These are phyloP conservation scores for Pherbina coryleti DNA, from an alignment of 2,888 invertebrate genomes.

Conservation along the genomic window DNA sequence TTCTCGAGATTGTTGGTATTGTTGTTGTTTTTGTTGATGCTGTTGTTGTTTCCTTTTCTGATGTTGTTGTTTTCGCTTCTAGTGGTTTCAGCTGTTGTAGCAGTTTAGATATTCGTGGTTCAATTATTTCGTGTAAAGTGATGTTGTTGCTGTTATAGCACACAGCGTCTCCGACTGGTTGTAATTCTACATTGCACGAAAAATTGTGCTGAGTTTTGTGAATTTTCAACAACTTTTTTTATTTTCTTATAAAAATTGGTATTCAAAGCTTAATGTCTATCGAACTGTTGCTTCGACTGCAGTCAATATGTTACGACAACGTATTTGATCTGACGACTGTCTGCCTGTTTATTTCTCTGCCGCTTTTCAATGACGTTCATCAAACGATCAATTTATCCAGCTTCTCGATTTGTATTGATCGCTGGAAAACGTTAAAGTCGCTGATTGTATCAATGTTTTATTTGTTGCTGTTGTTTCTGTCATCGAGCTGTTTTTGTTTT, in stretches of 20 bases:
- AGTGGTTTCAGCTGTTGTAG: conserved; percentile 19
- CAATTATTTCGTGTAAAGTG: conserved; percentile 21
- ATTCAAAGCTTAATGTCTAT: background rate
- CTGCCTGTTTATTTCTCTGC: background rate
- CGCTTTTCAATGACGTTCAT: background rate
- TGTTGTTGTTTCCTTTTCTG: background rate
- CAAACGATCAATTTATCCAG: conserved; percentile 27
- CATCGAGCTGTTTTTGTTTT: background rate
- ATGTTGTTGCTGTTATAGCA: conserved; percentile 4
- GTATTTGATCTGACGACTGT: background rate
- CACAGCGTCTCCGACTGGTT: background rate
- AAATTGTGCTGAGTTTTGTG: background rate
- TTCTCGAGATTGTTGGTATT: background rate
- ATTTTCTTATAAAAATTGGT: background rate
- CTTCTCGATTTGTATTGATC: conserved; percentile 23
- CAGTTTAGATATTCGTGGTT: conserved; percentile 12
- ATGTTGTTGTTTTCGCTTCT: background rate
- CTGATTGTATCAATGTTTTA: conserved; percentile 2
- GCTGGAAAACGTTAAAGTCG: background rate
- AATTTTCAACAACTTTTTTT: background rate
- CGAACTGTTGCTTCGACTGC: background rate
- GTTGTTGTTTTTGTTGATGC: background rate
- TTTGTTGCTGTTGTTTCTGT: background rate
- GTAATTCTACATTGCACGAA: background rate
- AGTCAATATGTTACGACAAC: background rate